These are phyloP conservation scores for Eudorcas thomsonii DNA, from an alignment of 2,113 vertebrate genomes.

Conservation along the genomic window DNA sequence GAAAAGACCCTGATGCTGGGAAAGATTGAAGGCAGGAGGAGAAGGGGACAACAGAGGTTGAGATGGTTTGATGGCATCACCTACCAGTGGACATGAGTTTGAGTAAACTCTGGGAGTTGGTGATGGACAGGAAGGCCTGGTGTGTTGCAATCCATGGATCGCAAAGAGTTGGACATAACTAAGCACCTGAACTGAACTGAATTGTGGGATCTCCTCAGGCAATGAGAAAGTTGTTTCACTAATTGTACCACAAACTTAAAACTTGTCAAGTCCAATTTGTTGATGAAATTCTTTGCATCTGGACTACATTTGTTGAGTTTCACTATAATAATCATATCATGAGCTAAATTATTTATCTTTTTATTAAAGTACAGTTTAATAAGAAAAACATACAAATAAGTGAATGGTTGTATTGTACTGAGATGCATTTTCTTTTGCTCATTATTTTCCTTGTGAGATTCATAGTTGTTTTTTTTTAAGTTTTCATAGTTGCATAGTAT, in stretches of 20 bases:
- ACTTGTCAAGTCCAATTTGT: too few relatives aligned
- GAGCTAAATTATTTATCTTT: conserved; percentile 1
- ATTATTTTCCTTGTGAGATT: not conserved
- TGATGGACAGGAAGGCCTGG: not conserved
- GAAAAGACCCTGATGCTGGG: not conserved
- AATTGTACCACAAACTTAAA: too few relatives aligned
- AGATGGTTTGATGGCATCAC: not conserved
- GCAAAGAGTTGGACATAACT: not conserved
- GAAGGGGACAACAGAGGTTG: not conserved
- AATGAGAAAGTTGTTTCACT: not conserved
- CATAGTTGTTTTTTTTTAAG: not conserved
- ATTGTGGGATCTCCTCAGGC: not conserved
- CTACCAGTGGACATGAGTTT: not conserved
- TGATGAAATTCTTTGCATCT: not conserved
- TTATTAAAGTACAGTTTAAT: not conserved
- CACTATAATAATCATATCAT: not conserved
- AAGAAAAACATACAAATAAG: not conserved
- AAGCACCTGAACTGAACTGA: not conserved
- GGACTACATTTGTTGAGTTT: not conserved
- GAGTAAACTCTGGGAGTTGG: not conserved
- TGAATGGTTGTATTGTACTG: not conserved
- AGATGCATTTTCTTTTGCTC: not conserved
- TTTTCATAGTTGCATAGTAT: not conserved
- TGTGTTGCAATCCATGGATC: not conserved
- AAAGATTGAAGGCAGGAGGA: not conserved